Evolutionary conservation across 1,140 invertebrate genomes (phyloP).

Genomic region (Campoletis sonorensis): DNA sequence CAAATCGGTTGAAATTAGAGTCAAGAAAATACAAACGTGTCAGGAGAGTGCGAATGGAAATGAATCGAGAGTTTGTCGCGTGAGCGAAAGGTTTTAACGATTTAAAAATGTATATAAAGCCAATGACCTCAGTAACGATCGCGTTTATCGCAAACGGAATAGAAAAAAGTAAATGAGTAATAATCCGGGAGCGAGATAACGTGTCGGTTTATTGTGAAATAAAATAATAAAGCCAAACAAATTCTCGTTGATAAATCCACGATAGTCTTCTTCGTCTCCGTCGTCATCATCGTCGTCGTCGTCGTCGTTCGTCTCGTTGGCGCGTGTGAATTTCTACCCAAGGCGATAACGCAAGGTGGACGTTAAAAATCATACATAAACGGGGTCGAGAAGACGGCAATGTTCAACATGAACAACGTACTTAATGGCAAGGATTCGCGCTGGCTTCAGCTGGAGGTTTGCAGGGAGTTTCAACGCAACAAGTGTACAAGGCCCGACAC

Average conservation of each 20-base stretch:
- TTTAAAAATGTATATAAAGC: not conserved
- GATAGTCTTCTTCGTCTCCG: constrained; percentile 25
- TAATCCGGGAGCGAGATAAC: constrained; percentile 15
- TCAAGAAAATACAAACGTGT: not conserved
- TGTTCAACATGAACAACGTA: constrained; percentile 98
- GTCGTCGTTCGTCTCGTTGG: constrained; percentile 22
- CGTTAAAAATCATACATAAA: constrained; percentile 36
- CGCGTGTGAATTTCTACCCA: constrained; percentile 24
- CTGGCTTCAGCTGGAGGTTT: constrained; percentile 99
- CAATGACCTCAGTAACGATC: not conserved
- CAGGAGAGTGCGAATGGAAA: not conserved
- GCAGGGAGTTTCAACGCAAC: constrained; percentile 99
- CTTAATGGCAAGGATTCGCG: constrained; percentile 99
- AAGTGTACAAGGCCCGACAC: constrained; percentile 99
- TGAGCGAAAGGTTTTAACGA: not conserved
- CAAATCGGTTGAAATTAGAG: no score
- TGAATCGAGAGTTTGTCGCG: not conserved
- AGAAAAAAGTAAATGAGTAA: not conserved
- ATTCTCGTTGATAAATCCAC: constrained; percentile 41
- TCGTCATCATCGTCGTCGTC: constrained; percentile 18
- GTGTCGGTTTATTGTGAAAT: not conserved
- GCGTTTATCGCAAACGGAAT: constrained; percentile 11
- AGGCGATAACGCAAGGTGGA: constrained; percentile 41
- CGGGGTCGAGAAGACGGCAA: constrained; percentile 82
- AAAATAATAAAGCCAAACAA: constrained; percentile 33